Base-by-base conservation (phyloP, 1,140 invertebrate species). In the Rhagoletis pomonella region DNA sequence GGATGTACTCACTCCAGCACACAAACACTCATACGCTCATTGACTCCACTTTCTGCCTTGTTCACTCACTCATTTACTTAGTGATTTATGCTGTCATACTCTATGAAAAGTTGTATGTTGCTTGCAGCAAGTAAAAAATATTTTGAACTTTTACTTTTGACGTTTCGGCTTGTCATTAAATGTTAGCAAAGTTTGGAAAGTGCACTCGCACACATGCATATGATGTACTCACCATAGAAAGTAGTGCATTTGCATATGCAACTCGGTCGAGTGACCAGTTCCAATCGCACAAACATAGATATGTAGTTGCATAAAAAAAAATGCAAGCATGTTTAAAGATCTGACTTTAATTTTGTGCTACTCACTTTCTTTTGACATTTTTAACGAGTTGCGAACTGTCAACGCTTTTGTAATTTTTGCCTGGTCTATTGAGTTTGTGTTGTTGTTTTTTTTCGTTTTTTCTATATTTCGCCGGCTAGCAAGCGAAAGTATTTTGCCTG, bases 101-200 rank as follows among this genome's bases (percentile, higher is more conserved):
- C n/a, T 4, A 19, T 4, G n/a, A 3, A 81, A 55, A 55, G n/a
- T 29, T 81, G 73, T 55, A 19, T n/a, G 50, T 81, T n/a, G 42
- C 19, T 47, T 58, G 9, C 29, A 55, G 73, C 14, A n/a, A 17
- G 2, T 81, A 17, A n/a, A 81, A 81, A 81, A 58, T 81, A 81
- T 81, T 81, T 55, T 17, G 19, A 81, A 81, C 73, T 81, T 81
- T 81, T 81, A 81, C 73, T 81, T 58, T 81, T 81, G 73, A 81
- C 73, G n/a, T 55, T 81, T 55, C 47, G 47, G 19, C 73, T 81
- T 81, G 73, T 81, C 73, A 58, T 50, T 81, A 81, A 81, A 81
- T 81, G 73, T 81, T 81, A 9, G 73, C 47, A 81, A 81, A 81
- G 14, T 81, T 81, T 81, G n/a, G 47, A 81, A 81, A 50, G 47